Base-by-base conservation (phyloP, 2,888 invertebrate species). In the Seira ritae region DNA sequence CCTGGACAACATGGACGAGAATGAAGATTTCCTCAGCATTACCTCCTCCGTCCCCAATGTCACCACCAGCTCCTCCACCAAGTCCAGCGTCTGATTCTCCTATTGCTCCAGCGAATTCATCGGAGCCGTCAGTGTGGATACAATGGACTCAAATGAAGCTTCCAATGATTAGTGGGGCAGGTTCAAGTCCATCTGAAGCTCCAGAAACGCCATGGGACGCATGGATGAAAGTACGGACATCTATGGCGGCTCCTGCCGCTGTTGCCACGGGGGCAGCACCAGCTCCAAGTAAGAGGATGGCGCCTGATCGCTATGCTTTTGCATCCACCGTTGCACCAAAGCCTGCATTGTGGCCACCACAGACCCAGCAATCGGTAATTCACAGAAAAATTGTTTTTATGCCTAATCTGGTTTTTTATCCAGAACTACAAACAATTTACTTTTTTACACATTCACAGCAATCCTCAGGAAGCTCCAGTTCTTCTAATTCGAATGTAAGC, bases 1-100 rank as follows among this genome's bases (percentile, higher is more conserved):
- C 80, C 4, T 84, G 77, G 84, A 55, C 66, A 3, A 24, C 80
- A n/a, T 84, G 84, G 84, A 81, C 81, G 6, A 62, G 72, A 31
- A 60, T 78, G 20, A 81, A 81, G 23, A 78, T 73, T 22, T 55
- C 80, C 0, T 23, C 76, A 3, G 74, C 70, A 4, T 12, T 75
- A 12, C 1, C 72, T 23, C 60, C 72, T 1, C 42, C 66, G 6
- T 8, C 60, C 23, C 24, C 17, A 24, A 4, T 1, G 24, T 22
- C 19, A 17, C 55, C 60, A 10, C 31, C 37, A 50, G 67, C 42
- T 1, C 55, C 67, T 0, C 24, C 65, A 42, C 60, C 70, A 0
- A 71, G 67, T n/a, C 77, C 55, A 22, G 6, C 10, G 4, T 23
- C 24, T 12, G 10, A 8, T 6, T 8, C 15, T 19, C 31, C 10